Evolutionary conservation across 2,888 invertebrate species (phyloP), one percentile per base, ranked within the genome.

Genomic region (Carterocephalus palaemon): DNA sequence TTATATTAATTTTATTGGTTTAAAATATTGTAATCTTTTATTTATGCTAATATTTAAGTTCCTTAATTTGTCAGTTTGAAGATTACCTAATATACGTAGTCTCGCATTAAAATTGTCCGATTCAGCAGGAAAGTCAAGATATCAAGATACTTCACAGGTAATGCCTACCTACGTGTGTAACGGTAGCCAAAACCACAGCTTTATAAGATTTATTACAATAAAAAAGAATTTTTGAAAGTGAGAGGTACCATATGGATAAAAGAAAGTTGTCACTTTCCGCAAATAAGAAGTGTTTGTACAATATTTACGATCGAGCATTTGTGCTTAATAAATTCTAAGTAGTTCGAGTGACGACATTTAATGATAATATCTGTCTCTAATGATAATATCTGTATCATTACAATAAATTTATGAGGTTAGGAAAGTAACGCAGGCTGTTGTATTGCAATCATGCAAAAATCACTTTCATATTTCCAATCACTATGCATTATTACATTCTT

Each of bases 161-260:
- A n/a, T n/a, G n/a, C n/a, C n/a, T n/a, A n/a, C n/a, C n/a, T n/a
- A n/a, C n/a, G 12, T 6, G 15, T 28, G 1, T 28, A 28, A 13
- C 13, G 28, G 13, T 13, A 12, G 15, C 12, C 28, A n/a, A n/a
- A 28, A 15, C 28, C 28, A 13, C 28, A 28, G 26, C n/a, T 28
- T 12, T 12, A 13, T 12, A 12, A 10, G 13, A 15, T n/a, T 29
- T 20, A 28, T 28, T 13, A 16, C n/a, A 15, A 4, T 10, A 9
- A 36, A 43, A 29, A 19, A 16, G 2, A 6, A 10, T 12, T 32
- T 34, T 39, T 36, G 15, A 28, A 42, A 42, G 28, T 34, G 28
- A 34, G 28, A 34, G 34, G 10, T 28, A 28, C 28, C 34, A 26
- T 42, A 42, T 34, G 34, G 20, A 4, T n/a, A 28, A n/a, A 28